Base-by-base conservation (phyloP, 2,888 invertebrate genomes). In the Epinotia demarniana region DNA sequence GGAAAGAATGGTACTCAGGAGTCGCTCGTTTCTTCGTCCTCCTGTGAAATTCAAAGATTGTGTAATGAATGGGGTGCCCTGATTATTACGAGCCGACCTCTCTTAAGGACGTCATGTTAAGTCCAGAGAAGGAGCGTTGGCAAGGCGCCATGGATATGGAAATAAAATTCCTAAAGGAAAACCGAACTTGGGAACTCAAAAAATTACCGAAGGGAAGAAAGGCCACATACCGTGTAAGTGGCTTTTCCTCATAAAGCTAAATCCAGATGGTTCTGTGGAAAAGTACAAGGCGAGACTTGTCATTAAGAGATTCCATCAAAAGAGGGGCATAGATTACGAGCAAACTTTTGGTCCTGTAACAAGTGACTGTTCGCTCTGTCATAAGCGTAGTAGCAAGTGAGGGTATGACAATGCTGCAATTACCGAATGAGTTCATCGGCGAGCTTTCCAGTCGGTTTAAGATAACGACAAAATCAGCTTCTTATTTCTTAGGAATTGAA, bases 51-150 rank as follows among this genome's bases (percentile, higher is more conserved):
- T 27, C 27, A 27, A 57, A 57, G 19, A 57, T 19, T 19, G 18
- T 27, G 27, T 27, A 57, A 8, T 6, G 12, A n/a, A 58, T 9
- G 11, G 58, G 16, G 23, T 58, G 23, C 58, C n/a, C 58, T 58
- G 58, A n/a, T 8, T 58, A 58, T 58, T 23, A 58, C 13, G 58
- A 58, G 13, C 58, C 58, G 58, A 58, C 58, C 11, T 58, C 58
- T 11, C 23, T 58, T 12, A 58, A 23, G 58, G 58, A 58, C 23
- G 58, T 58, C 2, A 12, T 23, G 11, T 27, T 58, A 12, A 58
- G 58, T 12, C 58, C 58, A 12, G 58, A 58, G 13, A 58, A 58
- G 27, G 58, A 58, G 9, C 27, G 19, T 3, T 58, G 58, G 58
- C 19, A 58, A 58, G 12, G 19, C 12, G 58, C 58, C 13, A 58